A percentile compares a stretch with the other conserved stretches of the same genome.
phyloP scores from a whole-genome alignment of 1,140 invertebrate species.

The Nasonia vitripennis region DNA sequence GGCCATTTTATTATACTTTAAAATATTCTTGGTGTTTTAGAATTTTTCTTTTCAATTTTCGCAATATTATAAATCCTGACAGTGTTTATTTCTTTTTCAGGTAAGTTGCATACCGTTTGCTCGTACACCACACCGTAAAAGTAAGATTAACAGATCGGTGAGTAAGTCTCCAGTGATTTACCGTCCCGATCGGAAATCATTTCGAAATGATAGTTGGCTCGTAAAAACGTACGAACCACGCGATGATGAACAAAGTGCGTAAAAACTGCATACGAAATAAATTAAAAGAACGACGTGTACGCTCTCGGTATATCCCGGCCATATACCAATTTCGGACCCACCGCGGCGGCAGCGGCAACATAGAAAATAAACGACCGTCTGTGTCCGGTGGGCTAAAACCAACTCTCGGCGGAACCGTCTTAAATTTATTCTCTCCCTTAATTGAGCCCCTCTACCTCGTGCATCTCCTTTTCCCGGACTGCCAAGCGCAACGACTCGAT shows the following conservation, averaged over 20 bases:
- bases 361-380: background rate
- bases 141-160: background rate
- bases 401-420: background rate
- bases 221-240: background rate
- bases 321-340: background rate
- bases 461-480: slow-evolving; percentile 62
- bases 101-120: background rate
- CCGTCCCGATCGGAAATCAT: background rate
- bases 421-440: background rate
- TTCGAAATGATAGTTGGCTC: background rate
- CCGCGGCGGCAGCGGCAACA: background rate
- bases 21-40: background rate
- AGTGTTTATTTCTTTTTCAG: background rate
- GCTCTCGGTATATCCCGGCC: too few relatives aligned
- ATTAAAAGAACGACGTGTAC: background rate
- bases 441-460: slow-evolving; percentile 34
- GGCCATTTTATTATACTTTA: background rate
- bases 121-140: background rate
- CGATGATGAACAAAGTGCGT: background rate
- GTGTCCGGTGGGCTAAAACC: background rate
- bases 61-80: background rate
- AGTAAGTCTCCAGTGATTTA: background rate
- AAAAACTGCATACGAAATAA: background rate
- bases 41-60: too few relatives aligned
- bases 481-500: slow-evolving; percentile 65